A percentile compares a stretch with the other conserved stretches of the same genome.
Evolutionary conservation across 1,140 invertebrate species (phyloP).

Genomic region (Drosophila sp.): DNA sequence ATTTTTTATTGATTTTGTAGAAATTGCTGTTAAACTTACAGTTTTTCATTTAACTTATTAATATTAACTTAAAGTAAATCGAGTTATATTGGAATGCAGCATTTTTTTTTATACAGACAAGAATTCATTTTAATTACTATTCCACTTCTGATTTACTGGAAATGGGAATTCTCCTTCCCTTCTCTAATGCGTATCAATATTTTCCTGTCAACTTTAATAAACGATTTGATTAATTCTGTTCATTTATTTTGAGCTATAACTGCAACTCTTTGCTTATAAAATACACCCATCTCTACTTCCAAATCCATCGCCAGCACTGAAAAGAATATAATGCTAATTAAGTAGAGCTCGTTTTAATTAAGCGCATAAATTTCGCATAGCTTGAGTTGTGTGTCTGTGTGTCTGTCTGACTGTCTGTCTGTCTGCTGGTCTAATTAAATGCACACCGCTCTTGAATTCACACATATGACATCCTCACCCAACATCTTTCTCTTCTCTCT

Average conservation of each 20-base stretch:
- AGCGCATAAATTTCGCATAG: conserved; percentile 51
- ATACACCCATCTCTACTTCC: neutral
- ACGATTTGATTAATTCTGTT: conserved; percentile 8
- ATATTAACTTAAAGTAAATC: too few relatives aligned
- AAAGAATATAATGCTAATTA: conserved; percentile 41
- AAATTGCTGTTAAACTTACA: too few relatives aligned
- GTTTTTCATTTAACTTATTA: too few relatives aligned
- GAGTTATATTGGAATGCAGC: too few relatives aligned
- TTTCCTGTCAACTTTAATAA: neutral
- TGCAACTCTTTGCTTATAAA: neutral
- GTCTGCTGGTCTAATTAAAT: conserved; percentile 58
- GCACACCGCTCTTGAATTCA: neutral
- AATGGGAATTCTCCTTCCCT: neutral
- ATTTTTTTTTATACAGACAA: too few relatives aligned
- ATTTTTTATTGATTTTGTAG: too few relatives aligned
- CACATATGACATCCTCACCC: conserved; percentile 15
- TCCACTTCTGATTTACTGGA: too few relatives aligned
- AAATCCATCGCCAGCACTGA: conserved; percentile 1
- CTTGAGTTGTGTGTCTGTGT: conserved; percentile 4
- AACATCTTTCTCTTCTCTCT: conserved; percentile 2
- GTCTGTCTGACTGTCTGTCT: neutral
- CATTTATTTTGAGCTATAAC: conserved; percentile 23
- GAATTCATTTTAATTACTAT: too few relatives aligned
- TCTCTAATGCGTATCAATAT: neutral
- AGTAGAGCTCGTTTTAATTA: conserved; percentile 52